Base-by-base conservation (phyloP, 1,140 invertebrate genomes). In the Bacillus rossius region DNA sequence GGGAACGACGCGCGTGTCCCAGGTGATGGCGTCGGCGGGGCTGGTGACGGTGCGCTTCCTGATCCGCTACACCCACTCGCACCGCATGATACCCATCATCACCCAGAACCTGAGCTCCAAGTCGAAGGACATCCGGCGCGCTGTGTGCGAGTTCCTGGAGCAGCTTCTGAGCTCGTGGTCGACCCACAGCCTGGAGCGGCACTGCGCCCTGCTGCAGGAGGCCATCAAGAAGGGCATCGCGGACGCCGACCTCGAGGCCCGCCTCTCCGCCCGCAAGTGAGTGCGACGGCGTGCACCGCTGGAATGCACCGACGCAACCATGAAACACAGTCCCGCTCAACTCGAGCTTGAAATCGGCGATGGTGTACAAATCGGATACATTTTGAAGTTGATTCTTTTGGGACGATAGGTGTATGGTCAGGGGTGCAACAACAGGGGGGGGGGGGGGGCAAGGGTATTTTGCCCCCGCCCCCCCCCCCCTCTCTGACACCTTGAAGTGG, bases 11-110 rank as follows among this genome's bases (percentile, higher is more conserved):
- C n/a, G n/a, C n/a, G n/a, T n/a, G n/a, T 34, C 13, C 8, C 68
- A 89, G 86, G 87, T 98, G 53, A 93, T 98, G 76, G 89, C 95
- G 8, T 90, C 93, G 8, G 90, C 94, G 8, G 93, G 92, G 29
- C 82, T 86, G 10, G 84, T 96, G 45, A 86, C 90, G 41, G 83
- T 98, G 23, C 82, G 87, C 14, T 98, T 96, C 75, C 91, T 98
- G 20, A 87, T 98, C 45, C 84, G 86, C 68, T 83, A 94, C 75
- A 92, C 91, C 19, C 92, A 95, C 70, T 84, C 86, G 65, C 83
- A 83, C 34, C 81, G 94, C 57, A 79, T 97, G 34, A 84, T 98
- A 57, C 92, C 93, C 47, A 88, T 94, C 61, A 83, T 98, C n/a
- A 85, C 86, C 1, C 78, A 82, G 23, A 89, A 89, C 67, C 68